Base-by-base conservation (phyloP, 1,140 invertebrate genomes). In the Parapsyche elsis region DNA sequence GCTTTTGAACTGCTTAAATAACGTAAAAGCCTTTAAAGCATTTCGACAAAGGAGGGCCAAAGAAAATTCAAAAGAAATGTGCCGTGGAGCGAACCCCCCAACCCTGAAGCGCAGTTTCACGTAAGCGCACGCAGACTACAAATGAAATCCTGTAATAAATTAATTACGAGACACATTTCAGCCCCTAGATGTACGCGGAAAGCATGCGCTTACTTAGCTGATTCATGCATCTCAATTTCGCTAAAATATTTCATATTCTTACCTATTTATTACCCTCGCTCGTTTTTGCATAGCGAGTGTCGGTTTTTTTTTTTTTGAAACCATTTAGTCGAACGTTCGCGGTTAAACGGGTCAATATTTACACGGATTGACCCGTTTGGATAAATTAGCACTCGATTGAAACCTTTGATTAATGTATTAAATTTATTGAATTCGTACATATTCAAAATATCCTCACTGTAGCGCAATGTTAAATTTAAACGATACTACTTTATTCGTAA, bases 1-100 rank as follows among this genome's bases (percentile, higher is more conserved):
- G 79, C 81, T 82, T 82, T 82, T 82, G 79, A 82, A 80, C 75
- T 82, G 71, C 76, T 70, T 80, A 79, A 82, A 78, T 82, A 82
- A 82, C 79, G 81, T 77, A 82, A 78, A 80, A 82, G 81, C 76
- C 81, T 80, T 76, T 82, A 82, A 38, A 82, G 81, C 77, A 73
- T 82, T 38, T 82, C 79, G 70, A 82, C 79, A 82, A 82, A 80
- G 81, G 57, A 61, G 12, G 49, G 67, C 61, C 71, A 46, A 82
- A 82, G 79, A 79, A 82, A 61, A 80, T 82, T 80, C 76, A 67
- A 82, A 82, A 82, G 81, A 82, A 82, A 78, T 77, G 79, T 73
- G 71, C 23, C n/a, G 45, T 24, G 44, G 38, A 44, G n/a, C 46
- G 45, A 71, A 23, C 45, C 80, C 67, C 57, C 45, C 71, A 44